Evolutionary conservation across 2,888 invertebrate genomes (phyloP), one percentile per base, ranked within the genome.

Genomic region (Drosophila prostipennis): DNA sequence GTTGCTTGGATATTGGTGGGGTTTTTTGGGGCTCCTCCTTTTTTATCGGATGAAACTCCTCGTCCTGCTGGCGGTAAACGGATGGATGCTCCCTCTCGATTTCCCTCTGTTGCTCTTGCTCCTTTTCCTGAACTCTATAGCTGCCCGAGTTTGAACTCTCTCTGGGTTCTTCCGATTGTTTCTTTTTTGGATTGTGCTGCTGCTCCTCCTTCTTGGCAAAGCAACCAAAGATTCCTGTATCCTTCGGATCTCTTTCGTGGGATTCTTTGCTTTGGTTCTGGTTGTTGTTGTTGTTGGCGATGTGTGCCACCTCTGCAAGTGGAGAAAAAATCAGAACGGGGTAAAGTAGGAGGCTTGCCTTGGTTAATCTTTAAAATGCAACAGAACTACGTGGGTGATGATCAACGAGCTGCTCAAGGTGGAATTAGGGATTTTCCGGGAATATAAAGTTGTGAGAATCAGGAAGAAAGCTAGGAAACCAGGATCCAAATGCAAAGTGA

Each of bases 231-330:
- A 75, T 52, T 4, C 63, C 61, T 45, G 56, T 69, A 29, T 78
- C 70, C 52, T 39, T 71, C 37, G 55, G 46, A 26, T 60, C 61
- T 48, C 48, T 16, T 8, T 74, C 67, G 26, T 42, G 36, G 13
- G 54, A 52, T 53, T 59, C 63, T 68, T 74, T 56, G 45, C 19
- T 49, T 46, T 45, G 70, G 13, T 56, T 37, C 16, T 46, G 46
- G 36, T 43, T 67, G 58, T 43, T 61, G 58, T 43, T 61, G 58
- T 71, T 81, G 82, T 89, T 90, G 84, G 87, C 88, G 87, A 88
- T 88, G 90, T 90, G 87, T 82, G 90, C 88, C 89, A 91, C 89
- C 89, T 91, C 91, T 91, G 91, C 78, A 91, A 91, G 82, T 90
- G 79, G 89, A 74, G 77, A 90, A 80, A 32, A 89, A 73, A 87